A percentile compares a stretch with the other conserved stretches of the same genome.
phyloP scores from a whole-genome alignment of 2,888 invertebrate genomes.

The Pachydiplax longipennis region DNA sequence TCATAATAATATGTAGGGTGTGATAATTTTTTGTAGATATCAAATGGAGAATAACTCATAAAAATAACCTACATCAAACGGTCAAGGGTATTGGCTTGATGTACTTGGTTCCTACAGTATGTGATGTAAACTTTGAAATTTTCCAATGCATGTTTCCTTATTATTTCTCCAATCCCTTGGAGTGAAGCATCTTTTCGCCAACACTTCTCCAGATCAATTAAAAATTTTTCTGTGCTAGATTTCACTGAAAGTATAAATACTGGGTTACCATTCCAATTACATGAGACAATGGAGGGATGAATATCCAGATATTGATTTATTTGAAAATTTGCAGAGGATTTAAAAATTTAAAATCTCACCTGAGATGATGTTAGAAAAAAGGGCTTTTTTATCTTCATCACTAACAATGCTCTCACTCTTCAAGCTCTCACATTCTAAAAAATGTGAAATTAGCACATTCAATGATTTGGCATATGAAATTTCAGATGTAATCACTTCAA shows the following conservation, averaged over 20 bases:
- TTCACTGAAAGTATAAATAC: conserved; percentile 58
- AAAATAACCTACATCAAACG: too few species aligned
- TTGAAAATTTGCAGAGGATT: conserved; percentile 57
- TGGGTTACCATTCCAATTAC: too few species aligned
- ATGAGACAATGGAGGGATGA: too few species aligned
- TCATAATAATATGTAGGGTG: too few species aligned
- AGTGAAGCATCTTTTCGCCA: conserved; percentile 91
- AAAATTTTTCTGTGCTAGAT: conserved; percentile 79
- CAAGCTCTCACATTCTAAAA: conserved; percentile 56
- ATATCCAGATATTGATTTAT: too few species aligned
- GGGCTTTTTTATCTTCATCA: not conserved
- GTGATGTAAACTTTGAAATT: too few species aligned
- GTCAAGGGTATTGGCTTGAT: too few species aligned
- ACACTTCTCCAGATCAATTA: conserved; percentile 85
- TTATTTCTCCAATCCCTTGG: conserved; percentile 58
- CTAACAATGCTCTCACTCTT: not conserved
- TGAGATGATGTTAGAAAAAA: not conserved
- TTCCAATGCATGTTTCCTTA: too few species aligned
- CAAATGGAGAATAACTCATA: too few species aligned
- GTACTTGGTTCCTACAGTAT: too few species aligned
- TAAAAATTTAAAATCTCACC: conserved; percentile 69
- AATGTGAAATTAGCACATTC: conserved; percentile 87
- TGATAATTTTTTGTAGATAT: too few species aligned
- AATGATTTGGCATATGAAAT: conserved; percentile 95
- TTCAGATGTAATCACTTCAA: conserved; percentile 96